These are phyloP conservation scores for Leptopilina drosophilae DNA, from an alignment of 2,888 invertebrate genomes.

Conservation along the genomic window DNA sequence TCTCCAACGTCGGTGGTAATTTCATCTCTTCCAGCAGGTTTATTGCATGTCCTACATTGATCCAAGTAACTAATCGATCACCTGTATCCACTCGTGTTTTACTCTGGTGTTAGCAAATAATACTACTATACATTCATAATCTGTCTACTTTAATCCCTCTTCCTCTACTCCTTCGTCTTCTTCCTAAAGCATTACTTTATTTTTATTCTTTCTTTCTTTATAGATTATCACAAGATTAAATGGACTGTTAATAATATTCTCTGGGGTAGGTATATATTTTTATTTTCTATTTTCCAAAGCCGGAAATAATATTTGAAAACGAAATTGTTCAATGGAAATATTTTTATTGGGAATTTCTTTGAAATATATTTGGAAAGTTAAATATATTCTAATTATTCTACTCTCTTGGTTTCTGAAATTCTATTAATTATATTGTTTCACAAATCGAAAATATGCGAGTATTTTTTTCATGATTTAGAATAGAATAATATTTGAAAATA, in stretches of 20 bases:
- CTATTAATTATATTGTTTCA: too few species aligned
- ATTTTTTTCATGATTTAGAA: too few species aligned
- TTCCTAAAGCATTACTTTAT: background rate
- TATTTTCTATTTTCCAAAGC: background rate
- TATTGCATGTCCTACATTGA: constrained; percentile 11
- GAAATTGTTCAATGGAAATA: too few species aligned
- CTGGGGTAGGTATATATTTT: background rate
- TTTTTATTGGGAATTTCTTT: too few species aligned
- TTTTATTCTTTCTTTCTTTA: background rate
- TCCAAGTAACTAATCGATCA: constrained; percentile 7
- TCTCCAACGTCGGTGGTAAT: constrained; percentile 20
- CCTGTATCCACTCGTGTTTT: constrained; percentile 6
- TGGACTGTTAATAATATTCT: background rate
- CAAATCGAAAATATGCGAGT: too few species aligned
- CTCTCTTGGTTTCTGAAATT: too few species aligned
- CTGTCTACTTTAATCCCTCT: background rate
- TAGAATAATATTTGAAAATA: too few species aligned
- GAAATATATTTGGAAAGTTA: too few species aligned
- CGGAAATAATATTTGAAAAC: background rate
- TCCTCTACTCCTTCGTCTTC: background rate
- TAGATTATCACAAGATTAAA: background rate
- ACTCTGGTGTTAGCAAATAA: background rate
- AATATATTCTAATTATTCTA: too few species aligned
- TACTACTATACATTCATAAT: background rate
- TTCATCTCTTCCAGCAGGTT: constrained; percentile 9